Evolutionary conservation across 2,888 invertebrate species (phyloP), one percentile per base, ranked within the genome.

Genomic region (Opisthograptis luteolata): DNA sequence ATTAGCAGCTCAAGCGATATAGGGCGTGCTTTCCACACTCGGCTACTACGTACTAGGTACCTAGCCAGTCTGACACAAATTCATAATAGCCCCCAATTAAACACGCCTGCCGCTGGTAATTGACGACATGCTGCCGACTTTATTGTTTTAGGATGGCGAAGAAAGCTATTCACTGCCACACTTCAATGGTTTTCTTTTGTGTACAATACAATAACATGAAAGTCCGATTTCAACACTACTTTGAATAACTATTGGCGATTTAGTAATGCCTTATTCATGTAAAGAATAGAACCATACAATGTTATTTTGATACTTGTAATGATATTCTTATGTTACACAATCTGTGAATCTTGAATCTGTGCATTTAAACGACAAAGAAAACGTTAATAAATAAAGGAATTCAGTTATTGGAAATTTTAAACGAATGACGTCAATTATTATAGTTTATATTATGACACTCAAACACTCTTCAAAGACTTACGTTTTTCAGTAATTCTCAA

Each of bases 1-100:
- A 69, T 58, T 66, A 68, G 53, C 57, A 41, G 58, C 54, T 65
- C 58, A 41, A 64, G 58, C 58, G 64, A 82, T 79, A 76, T 80
- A 76, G 82, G 81, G 73, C 81, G 73, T 76, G n/a, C 72, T 68
- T 64, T 64, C 45, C 51, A 55, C 45, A 61, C 55, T 52, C 47
- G 53, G 55, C 49, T n/a, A n/a, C n/a, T n/a, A n/a, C n/a, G n/a
- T n/a, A 63, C 58, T 50, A 59, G 58, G 65, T 50, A 60, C 55
- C 62, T 72, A 80, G 76, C 72, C 76, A n/a, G n/a, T 77, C 67
- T 84, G 87, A 87, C 87, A 87, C 82, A 89, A 84, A 75, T 88
- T 76, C 77, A 61, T 86, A 88, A 87, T 83, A 81, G 80, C 62
- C 66, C 62, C 68, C 79, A 88, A 88, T 89, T 88, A 87, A 82